phyloP scores from a whole-genome alignment of 2,797 vertebrate genomes.

The Danio kyathit region DNA sequence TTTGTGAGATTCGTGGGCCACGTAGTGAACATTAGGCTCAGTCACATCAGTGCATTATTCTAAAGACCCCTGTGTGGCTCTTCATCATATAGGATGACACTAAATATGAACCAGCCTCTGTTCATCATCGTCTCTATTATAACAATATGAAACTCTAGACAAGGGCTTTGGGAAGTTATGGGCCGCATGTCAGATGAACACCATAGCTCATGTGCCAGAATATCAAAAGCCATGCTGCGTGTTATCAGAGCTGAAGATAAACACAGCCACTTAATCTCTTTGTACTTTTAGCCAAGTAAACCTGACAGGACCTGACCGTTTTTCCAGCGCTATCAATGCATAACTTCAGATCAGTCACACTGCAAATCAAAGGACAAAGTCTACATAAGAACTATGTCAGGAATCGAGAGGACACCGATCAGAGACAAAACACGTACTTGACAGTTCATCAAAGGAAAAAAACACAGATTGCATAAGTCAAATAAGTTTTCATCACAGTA shows the following conservation, averaged over 20 bases:
- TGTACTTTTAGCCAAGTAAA: constrained; percentile 52
- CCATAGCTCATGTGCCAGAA: constrained; percentile 35
- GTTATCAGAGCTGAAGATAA: constrained; percentile 55
- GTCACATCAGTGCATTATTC: constrained; percentile 29
- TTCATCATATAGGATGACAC: constrained; percentile 27
- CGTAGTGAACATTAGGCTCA: background rate
- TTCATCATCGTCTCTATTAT: constrained; percentile 52
- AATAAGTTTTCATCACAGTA: background rate
- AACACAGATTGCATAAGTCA: background rate
- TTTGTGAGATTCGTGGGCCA: constrained; percentile 17
- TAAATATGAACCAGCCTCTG: constrained; percentile 10
- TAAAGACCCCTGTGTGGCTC: constrained; percentile 30
- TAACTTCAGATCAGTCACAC: constrained; percentile 39
- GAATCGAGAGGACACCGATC: background rate
- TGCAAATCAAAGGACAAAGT: constrained; percentile 27
- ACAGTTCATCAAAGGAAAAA: background rate
- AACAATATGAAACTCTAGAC: constrained; percentile 48
- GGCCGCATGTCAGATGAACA: constrained; percentile 48
- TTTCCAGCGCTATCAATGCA: constrained; percentile 39
- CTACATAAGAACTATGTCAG: background rate
- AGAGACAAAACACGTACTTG: background rate
- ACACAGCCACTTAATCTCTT: constrained; percentile 55
- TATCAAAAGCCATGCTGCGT: constrained; percentile 55
- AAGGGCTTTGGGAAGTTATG: constrained; percentile 24
- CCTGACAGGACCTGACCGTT: constrained; percentile 50